Base-by-base conservation (phyloP, 2,888 invertebrate species). In the Aspidapion aeneum region DNA sequence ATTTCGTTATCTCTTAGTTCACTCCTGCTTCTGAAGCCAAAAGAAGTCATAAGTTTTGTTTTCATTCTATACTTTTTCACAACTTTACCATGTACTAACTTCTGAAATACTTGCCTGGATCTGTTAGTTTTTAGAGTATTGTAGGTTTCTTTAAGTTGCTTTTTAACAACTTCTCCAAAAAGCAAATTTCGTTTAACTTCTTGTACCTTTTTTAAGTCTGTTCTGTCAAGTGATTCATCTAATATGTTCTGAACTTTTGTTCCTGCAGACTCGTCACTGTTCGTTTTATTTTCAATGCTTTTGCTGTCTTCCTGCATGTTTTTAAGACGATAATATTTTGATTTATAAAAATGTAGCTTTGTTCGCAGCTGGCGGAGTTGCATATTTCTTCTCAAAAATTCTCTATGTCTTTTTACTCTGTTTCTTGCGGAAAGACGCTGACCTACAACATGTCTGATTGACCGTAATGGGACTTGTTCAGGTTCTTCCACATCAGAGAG, bases 61-160 rank as follows among this genome's bases (percentile, higher is more conserved):
- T 21, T 2, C 22, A 57, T 21, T 48, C 21, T 57, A 21, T 57
- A 57, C 2, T 57, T 57, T 57, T 57, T 57, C 7, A 21, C 21
- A 16, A 57, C 57, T 21, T 57, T 57, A n/a, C 57, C 57, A 18
- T 57, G 16, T 5, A 57, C 19, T 22, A 21, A 16, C 21, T 57
- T 57, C 18, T 57, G 19, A 57, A 57, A 57, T 1, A 57, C 21
- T n/a, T n/a, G n/a, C n/a, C n/a, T 21, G 12, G 20, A 21, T 21
- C 21, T 19, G 21, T 57, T 21, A 9, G 21, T 57, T 57, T 57
- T 20, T 57, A 57, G 21, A 21, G 20, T 21, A 12, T 21, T 1
- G 48, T 57, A 57, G 21, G 57, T 57, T 21, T 57, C 21, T 48
- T 2, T 16, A 21, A 57, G 21, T 21, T 21, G 54, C 18, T 35